Percentiles rank a stretch among this genome's conserved stretches.
phyloP scores from a whole-genome alignment of 2,888 invertebrate species.

The Scaeva pyrastri region DNA sequence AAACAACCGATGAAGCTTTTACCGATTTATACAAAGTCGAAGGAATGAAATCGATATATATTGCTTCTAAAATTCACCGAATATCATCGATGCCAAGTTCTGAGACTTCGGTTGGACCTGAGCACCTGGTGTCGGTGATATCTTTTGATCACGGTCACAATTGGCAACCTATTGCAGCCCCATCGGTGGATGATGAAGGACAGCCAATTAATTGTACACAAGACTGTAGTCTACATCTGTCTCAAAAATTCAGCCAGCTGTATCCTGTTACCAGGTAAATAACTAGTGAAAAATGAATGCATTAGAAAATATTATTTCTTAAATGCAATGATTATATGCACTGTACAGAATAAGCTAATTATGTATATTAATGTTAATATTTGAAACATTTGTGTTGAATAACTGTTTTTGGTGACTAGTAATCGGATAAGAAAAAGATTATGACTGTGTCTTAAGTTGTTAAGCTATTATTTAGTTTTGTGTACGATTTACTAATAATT shows the following conservation, averaged over 20 bases:
- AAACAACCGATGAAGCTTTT: constrained; percentile 91
- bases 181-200: constrained; percentile 88
- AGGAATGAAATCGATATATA: constrained; percentile 94
- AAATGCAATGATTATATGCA: too few relatives aligned
- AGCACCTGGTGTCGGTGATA: constrained; percentile 91
- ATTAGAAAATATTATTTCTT: too few relatives aligned
- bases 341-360: too few relatives aligned
- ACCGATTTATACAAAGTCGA: constrained; percentile 95
- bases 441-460: too few relatives aligned
- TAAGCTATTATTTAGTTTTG: too few relatives aligned
- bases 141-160: constrained; percentile 94
- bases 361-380: too few relatives aligned
- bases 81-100: constrained; percentile 77
- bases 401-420: too few relatives aligned
- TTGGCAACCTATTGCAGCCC: constrained; percentile 91
- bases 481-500: background rate
- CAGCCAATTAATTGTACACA: constrained; percentile 88
- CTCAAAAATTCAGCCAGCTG: constrained; percentile 93
- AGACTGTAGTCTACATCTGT: constrained; percentile 93
- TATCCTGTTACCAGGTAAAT: constrained; percentile 88
- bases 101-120: constrained; percentile 86
- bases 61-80: constrained; percentile 90
- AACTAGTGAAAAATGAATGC: background rate
- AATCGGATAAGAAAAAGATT: too few relatives aligned
- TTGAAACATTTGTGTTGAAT: too few relatives aligned